A percentile compares a stretch with the other conserved stretches of the same genome.
These are phyloP conservation scores for Lophius americanus DNA, from an alignment of 2,797 vertebrate genomes.

Conservation along the genomic window DNA sequence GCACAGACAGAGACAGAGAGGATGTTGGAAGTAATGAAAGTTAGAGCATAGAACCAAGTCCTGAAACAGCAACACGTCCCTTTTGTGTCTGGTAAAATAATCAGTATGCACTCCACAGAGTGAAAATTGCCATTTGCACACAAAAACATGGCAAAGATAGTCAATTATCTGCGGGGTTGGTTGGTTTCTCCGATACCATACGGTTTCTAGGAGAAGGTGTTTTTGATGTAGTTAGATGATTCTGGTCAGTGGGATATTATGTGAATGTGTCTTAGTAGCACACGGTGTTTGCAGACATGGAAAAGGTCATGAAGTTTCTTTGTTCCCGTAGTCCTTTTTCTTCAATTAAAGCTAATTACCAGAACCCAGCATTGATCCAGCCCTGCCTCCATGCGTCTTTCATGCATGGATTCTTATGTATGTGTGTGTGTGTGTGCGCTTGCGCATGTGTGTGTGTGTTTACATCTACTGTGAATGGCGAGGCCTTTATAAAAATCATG, in stretches of 20 bases:
- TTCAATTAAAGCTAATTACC: conserved; percentile 82
- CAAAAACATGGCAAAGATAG: conserved; percentile 71
- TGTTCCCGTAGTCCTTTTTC: conserved; percentile 78
- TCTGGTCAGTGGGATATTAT: conserved; percentile 67
- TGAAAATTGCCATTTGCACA: conserved; percentile 75
- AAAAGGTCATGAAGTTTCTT: conserved; percentile 84
- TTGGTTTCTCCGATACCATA: conserved; percentile 77
- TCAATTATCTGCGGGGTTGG: conserved; percentile 74
- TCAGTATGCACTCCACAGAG: conserved; percentile 73
- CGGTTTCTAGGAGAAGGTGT: conserved; percentile 62
- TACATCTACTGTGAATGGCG: no score
- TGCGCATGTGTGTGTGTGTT: conserved; percentile 8
- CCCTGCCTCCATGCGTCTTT: conserved; percentile 72
- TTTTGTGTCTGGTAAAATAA: conserved; percentile 79
- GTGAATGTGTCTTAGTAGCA: conserved; percentile 77
- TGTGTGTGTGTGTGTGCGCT: conserved; percentile 25
- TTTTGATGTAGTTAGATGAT: conserved; percentile 66
- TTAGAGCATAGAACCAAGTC: conserved; percentile 48
- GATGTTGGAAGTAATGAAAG: conserved; percentile 50
- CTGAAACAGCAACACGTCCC: conserved; percentile 67
- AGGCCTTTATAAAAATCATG: no score
- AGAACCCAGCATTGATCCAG: conserved; percentile 80
- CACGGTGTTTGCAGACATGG: conserved; percentile 52
- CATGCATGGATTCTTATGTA: conserved; percentile 61
- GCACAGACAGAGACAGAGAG: conserved; percentile 36